Conservation (phyloP, 2,888 invertebrate genomes). For the Ceraclea dissimilis region DNA sequence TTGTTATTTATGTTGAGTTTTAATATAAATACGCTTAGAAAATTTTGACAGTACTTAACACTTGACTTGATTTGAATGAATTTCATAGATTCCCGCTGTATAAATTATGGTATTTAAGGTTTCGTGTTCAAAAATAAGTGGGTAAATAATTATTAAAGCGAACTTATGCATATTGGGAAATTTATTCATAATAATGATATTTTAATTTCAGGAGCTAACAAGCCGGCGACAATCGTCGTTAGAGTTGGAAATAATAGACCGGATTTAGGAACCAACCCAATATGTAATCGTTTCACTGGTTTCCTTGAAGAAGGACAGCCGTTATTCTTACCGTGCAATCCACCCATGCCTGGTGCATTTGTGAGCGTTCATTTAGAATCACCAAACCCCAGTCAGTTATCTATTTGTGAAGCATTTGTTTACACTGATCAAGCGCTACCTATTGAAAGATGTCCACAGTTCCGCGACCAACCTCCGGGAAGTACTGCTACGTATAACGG, state of each 20-base stretch:
- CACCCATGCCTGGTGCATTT: slow-evolving; percentile 92
- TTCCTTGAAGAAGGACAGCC: slow-evolving; percentile 84
- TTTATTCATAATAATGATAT: no score
- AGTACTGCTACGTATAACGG: slow-evolving; percentile 91
- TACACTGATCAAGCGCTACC: slow-evolving; percentile 88
- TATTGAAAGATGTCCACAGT: slow-evolving; percentile 87
- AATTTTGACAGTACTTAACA: no score
- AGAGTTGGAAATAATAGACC: slow-evolving; percentile 90
- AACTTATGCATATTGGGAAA: no score
- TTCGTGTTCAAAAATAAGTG: no score
- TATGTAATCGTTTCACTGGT: slow-evolving; percentile 86
- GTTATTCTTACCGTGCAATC: slow-evolving; percentile 85
- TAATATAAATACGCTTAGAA: no score
- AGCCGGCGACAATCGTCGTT: slow-evolving; percentile 79
- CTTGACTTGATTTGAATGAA: no score
- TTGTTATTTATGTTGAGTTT: no score
- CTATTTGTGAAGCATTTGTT: slow-evolving; percentile 89
- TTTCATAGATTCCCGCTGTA: no score
- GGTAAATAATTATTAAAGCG: no score
- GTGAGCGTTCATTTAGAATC: slow-evolving; percentile 86
- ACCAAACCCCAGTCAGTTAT: slow-evolving; percentile 64
- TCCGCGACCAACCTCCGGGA: slow-evolving; percentile 87
- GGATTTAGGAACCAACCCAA: slow-evolving; percentile 83
- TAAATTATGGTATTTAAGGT: no score
- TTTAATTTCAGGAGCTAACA: slow-evolving; percentile 53